phyloP scores from a whole-genome alignment of 2,888 invertebrate species.

The Sialis fuliginosa region DNA sequence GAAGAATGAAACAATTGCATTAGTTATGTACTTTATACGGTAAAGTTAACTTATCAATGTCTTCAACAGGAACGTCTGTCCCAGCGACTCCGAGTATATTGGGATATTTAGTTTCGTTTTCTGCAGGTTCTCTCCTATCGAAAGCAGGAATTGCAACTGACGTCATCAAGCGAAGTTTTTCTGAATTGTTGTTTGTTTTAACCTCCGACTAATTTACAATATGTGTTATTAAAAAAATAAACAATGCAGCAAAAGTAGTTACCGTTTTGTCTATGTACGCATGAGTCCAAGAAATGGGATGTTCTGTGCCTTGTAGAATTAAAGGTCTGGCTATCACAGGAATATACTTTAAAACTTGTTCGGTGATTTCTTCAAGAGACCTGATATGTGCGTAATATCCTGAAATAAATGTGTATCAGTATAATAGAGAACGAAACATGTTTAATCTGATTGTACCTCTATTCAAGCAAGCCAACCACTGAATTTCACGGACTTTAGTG shows the following conservation, averaged over 20 bases:
- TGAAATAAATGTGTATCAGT: conserved; percentile 18
- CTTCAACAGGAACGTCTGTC: conserved; percentile 83
- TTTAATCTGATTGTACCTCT: conserved; percentile 41
- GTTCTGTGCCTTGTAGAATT: conserved; percentile 52
- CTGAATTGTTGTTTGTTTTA: conserved; percentile 14
- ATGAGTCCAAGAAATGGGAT: conserved; percentile 89
- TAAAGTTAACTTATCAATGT: conserved; percentile 74
- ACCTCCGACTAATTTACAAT: too few species aligned
- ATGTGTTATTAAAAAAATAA: too few species aligned
- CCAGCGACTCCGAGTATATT: conserved; percentile 88
- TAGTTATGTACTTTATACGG: conserved; percentile 55
- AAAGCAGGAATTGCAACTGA: conserved; percentile 89
- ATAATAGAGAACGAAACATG: too few species aligned
- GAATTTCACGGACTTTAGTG: conserved; percentile 72
- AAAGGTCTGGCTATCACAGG: conserved; percentile 79
- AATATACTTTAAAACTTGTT: conserved; percentile 91
- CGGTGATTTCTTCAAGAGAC: conserved; percentile 87
- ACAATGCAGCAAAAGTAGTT: conserved; percentile 13
- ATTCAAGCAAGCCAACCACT: conserved; percentile 90
- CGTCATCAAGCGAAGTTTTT: conserved; percentile 57
- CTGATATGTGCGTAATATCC: conserved; percentile 92
- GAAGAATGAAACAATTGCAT: too few species aligned
- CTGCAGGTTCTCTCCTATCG: conserved; percentile 46
- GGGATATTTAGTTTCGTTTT: conserved; percentile 41
- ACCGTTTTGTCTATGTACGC: conserved; percentile 72